Evolutionary conservation across 2,113 vertebrate species (phyloP).

Genomic region (Bagarius yarrelli): DNA sequence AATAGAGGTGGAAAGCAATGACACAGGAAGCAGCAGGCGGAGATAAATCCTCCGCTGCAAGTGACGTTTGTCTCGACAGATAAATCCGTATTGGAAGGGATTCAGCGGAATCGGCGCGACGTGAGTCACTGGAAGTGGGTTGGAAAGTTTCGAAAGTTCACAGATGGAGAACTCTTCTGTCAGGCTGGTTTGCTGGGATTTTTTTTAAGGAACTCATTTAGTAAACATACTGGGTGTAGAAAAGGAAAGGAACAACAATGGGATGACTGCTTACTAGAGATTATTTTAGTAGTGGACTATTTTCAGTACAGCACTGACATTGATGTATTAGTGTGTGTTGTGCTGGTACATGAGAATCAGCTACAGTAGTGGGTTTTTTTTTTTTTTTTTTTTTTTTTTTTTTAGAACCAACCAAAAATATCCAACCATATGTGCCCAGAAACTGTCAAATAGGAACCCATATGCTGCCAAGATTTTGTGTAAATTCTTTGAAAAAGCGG

Average conservation of each 20-base stretch:
- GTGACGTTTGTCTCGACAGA: slow-evolving; percentile 36
- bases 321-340: slow-evolving; percentile 11
- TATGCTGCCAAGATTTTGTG: too few species aligned
- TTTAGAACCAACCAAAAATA: background rate
- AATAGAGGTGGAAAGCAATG: slow-evolving; percentile 39
- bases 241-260: background rate
- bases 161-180: slow-evolving; percentile 12
- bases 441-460: background rate
- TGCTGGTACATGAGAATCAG: background rate
- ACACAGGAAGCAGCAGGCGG: slow-evolving; percentile 32
- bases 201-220: background rate
- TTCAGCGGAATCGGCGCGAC: slow-evolving; percentile 27
- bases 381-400: background rate
- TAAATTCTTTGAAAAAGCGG: too few species aligned
- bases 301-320: background rate
- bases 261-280: background rate
- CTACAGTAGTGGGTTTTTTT: background rate
- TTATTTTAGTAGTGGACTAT: slow-evolving; percentile 11
- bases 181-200: background rate
- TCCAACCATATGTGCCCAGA: background rate
- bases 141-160: slow-evolving; percentile 24
- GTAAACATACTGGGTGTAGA: background rate
- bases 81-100: slow-evolving; percentile 21
- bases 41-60: slow-evolving; percentile 34
- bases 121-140: slow-evolving; percentile 38